These are phyloP conservation scores for Catostomus latipinnis DNA, from an alignment of 2,797 vertebrate species.

Conservation along the genomic window DNA sequence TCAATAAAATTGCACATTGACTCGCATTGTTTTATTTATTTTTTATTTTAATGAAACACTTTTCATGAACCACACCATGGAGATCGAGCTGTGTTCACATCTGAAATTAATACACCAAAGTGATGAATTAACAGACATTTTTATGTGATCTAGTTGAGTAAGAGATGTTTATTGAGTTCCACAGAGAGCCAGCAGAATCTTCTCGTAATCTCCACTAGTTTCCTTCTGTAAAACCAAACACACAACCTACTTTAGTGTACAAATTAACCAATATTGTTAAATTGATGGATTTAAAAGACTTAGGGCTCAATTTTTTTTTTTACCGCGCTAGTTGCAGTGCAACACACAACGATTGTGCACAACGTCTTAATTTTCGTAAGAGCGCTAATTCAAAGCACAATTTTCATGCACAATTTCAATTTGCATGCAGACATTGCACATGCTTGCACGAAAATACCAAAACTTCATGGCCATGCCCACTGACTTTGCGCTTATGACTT, in stretches of 20 bases:
- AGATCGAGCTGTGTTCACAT: not conserved
- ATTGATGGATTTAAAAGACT: not conserved
- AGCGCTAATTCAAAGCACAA: too few relatives aligned
- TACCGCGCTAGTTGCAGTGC: not conserved
- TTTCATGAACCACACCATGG: not conserved
- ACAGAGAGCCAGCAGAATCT: conserved; percentile 84
- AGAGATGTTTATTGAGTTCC: conserved; percentile 71
- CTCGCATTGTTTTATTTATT: not conserved
- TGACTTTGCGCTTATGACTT: too few relatives aligned
- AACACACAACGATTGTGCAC: not conserved
- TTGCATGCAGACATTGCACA: too few relatives aligned
- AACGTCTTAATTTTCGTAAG: too few relatives aligned
- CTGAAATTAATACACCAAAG: not conserved
- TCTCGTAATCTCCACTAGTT: conserved; percentile 86
- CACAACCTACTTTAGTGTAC: not conserved
- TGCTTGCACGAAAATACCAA: too few relatives aligned
- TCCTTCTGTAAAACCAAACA: conserved; percentile 79
- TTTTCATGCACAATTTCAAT: too few relatives aligned
- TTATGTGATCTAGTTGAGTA: not conserved
- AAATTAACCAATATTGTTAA: not conserved
- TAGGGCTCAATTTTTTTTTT: not conserved
- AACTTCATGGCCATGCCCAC: too few relatives aligned
- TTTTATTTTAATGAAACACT: not conserved
- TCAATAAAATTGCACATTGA: not conserved
- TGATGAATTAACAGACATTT: not conserved